A percentile compares a stretch with the other conserved stretches of the same genome.
Evolutionary conservation across 2,888 invertebrate species (phyloP).

Genomic region (Encarsia formosa): DNA sequence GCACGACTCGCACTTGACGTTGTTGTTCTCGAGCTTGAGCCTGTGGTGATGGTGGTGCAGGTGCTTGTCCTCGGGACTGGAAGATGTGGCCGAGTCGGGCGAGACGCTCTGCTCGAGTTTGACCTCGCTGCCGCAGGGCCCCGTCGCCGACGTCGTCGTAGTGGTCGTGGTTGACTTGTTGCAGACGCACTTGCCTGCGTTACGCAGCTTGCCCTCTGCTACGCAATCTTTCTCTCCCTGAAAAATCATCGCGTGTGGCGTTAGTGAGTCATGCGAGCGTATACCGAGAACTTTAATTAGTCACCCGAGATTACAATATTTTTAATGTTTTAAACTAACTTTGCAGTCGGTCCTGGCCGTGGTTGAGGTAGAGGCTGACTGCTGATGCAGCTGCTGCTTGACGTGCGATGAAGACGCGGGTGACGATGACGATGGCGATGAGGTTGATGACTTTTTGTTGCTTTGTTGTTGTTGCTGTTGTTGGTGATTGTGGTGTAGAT

Average conservation of each 20-base stretch:
- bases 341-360: neutral
- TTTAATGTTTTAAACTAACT: neutral
- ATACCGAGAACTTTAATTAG: too few species aligned
- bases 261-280: too few species aligned
- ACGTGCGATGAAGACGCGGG: neutral
- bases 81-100: slow-evolving; percentile 35
- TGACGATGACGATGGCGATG: neutral
- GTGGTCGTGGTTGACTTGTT: slow-evolving; percentile 37
- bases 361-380: slow-evolving; percentile 29
- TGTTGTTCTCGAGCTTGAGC: slow-evolving; percentile 47
- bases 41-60: slow-evolving; percentile 30
- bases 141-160: slow-evolving; percentile 27
- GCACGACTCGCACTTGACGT: slow-evolving; percentile 48
- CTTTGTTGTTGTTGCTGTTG: neutral
- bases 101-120: slow-evolving; percentile 44
- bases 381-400: slow-evolving; percentile 30
- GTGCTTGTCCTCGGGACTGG: slow-evolving; percentile 19
- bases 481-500: slow-evolving; percentile 10
- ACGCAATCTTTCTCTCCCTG: slow-evolving; percentile 43
- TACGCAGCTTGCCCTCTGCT: slow-evolving; percentile 37
- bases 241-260: too few species aligned
- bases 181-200: slow-evolving; percentile 38
- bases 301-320: too few species aligned
- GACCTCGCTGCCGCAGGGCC: slow-evolving; percentile 37
- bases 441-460: neutral